Evolutionary conservation across 2,113 vertebrate genomes (phyloP), one percentile per base, ranked within the genome.

Genomic region (Varanus salvator): DNA sequence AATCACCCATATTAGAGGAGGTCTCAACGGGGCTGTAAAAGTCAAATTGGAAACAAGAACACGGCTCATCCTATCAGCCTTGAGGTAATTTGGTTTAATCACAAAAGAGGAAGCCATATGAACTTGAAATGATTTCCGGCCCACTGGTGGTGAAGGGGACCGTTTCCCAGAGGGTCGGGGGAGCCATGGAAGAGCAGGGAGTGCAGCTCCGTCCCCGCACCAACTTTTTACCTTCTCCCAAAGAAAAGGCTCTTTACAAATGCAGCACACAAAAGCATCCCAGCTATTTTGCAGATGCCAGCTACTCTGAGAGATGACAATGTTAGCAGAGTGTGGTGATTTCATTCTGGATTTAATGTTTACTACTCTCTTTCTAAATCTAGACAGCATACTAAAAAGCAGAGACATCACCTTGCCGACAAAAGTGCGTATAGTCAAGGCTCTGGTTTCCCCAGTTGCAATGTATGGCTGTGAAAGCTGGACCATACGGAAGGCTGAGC

Each of bases 1-100:
- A 90, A 91, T 87, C 86, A 91, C 64, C 80, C 69, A 84, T 87
- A 91, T 87, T 84, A 91, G 86, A 87, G 74, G 84, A 78, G 85
- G 86, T 77, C 90, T 87, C 80, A 50, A 64, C 38, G 74, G 86
- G 74, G 75, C 64, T 87, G 75, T 84, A 91, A 87, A 87, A 91
- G 64, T 91, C 90, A 80, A 87, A 87, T n/a, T 87, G 86, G 86
- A 87, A 91, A 84, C 80, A 87, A 87, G 60, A 84, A 76, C 81
- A 87, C 60, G 64, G n/a, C 85, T 87, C 85, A 78, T 84, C 80
- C 64, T 87, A 77, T 87, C 48, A 84, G 90, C 80, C 72, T 87
- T n/a, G 85, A 82, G 21, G 80, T 91, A 87, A 78, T 91, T 87
- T 91, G 60, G 85, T 78, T 84, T 87, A 84, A 84, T 91, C 81